A percentile compares a stretch with the other conserved stretches of the same genome.
These are phyloP conservation scores for Anguilla obscura DNA, from an alignment of 2,797 vertebrate genomes.

Conservation along the genomic window DNA sequence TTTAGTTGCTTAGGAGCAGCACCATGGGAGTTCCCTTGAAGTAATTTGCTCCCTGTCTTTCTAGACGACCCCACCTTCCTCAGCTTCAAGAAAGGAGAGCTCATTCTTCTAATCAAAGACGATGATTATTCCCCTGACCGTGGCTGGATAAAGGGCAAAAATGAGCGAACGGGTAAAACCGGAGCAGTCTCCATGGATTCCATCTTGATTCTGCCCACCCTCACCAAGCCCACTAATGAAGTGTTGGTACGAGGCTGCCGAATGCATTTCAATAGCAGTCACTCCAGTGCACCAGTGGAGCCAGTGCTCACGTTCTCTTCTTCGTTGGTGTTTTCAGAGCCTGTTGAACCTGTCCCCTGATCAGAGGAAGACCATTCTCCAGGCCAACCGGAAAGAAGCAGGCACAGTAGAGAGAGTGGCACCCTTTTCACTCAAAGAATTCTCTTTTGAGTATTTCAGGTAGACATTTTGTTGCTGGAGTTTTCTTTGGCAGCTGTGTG, in stretches of 20 bases:
- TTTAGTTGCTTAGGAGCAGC: not conserved
- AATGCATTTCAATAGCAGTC: not conserved
- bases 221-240: slow-evolving; percentile 76
- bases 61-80: slow-evolving; percentile 73
- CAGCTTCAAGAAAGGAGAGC: slow-evolving; percentile 82
- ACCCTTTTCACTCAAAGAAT: slow-evolving; percentile 85
- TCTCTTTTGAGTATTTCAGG: slow-evolving; percentile 88
- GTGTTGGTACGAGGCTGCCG: slow-evolving; percentile 74
- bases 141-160: slow-evolving; percentile 74
- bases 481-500: not conserved
- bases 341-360: slow-evolving; percentile 77
- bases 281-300: not conserved
- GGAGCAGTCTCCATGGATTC: slow-evolving; percentile 72
- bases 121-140: slow-evolving; percentile 55
- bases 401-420: slow-evolving; percentile 68
- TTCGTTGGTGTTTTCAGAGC: slow-evolving; percentile 53
- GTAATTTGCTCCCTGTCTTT: slow-evolving; percentile 11
- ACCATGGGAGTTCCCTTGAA: slow-evolving; percentile 2
- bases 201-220: slow-evolving; percentile 79
- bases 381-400: slow-evolving; percentile 40
- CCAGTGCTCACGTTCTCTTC: not conserved
- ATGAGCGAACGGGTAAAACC: slow-evolving; percentile 74
- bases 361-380: slow-evolving; percentile 68
- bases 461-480: slow-evolving; percentile 49
- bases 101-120: slow-evolving; percentile 76